Evolutionary conservation across 2,797 vertebrate genomes (phyloP).

Genomic region (Triplophysa bombifrons): DNA sequence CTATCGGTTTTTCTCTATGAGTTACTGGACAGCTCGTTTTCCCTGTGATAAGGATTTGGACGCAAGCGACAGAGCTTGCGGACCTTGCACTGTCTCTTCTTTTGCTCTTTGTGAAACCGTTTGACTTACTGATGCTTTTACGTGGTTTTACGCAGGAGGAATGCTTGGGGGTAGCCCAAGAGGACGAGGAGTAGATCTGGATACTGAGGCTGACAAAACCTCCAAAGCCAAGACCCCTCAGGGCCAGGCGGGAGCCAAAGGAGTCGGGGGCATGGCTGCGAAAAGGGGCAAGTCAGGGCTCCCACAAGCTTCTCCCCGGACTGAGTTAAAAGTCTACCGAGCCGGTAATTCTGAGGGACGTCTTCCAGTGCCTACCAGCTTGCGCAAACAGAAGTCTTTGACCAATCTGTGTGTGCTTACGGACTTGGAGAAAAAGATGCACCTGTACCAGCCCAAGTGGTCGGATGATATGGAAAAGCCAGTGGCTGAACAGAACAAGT

Average conservation of each 20-base stretch:
- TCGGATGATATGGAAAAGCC: slow-evolving; percentile 84
- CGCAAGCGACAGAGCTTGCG: slow-evolving; percentile 20
- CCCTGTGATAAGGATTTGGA: slow-evolving; percentile 35
- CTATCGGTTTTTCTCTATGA: slow-evolving; percentile 18
- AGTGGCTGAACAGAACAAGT: slow-evolving; percentile 67
- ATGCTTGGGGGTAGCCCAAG: slow-evolving; percentile 87
- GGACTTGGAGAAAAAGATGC: slow-evolving; percentile 92
- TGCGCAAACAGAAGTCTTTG: slow-evolving; percentile 92
- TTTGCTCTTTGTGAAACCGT: slow-evolving; percentile 42
- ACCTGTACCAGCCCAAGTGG: slow-evolving; percentile 89
- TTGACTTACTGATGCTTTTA: slow-evolving; percentile 76
- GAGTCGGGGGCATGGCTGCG: slow-evolving; percentile 76
- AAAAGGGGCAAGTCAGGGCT: slow-evolving; percentile 76
- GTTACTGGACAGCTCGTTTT: slow-evolving; percentile 32
- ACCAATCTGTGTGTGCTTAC: slow-evolving; percentile 91
- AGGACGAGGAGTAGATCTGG: slow-evolving; percentile 81
- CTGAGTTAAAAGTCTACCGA: slow-evolving; percentile 77
- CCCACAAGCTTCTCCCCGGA: slow-evolving; percentile 72
- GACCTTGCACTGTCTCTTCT: slow-evolving; percentile 20
- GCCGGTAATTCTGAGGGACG: slow-evolving; percentile 70
- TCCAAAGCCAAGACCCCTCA: slow-evolving; percentile 44
- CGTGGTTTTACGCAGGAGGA: slow-evolving; percentile 85
- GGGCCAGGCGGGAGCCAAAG: slow-evolving; percentile 66
- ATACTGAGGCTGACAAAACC: slow-evolving; percentile 65
- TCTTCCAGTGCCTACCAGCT: slow-evolving; percentile 78